Base-by-base conservation (phyloP, 1,140 invertebrate species). In the Drosophila carrolli region DNA sequence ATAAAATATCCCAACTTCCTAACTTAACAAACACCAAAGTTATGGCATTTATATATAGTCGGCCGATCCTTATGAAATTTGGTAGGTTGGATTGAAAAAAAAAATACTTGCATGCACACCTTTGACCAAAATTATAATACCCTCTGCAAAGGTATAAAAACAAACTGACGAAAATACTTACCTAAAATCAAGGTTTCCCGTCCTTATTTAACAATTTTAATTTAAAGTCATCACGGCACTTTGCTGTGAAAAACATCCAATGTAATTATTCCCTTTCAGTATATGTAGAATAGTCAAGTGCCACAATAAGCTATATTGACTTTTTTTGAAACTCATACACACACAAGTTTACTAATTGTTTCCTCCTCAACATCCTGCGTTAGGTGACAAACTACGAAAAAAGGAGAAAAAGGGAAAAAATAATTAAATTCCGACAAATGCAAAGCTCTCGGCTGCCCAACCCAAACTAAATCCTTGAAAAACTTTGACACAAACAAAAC, bases 391-490 rank as follows among this genome's bases (percentile, higher is more conserved):
- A 40, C 19, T 53, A 23, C 35, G 23, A 8, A 48, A 35, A 56
- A 35, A 38, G 16, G 7, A 27, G 5, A 35, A 68, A 54, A 41
- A 46, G 14, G 41, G 14, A 37, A 63, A 55, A 63, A 79, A 89
- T 83, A 89, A 89, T 89, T 74, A 78, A 85, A 85, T 86, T 78
- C 82, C 50, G 47, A 37, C 67, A 75, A 75, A 75, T 75, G 60
- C 50, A 75, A 75, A 60, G 62, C 66, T 37, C 63, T 59, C 61
- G 47, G 38, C 56, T 40, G 54, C 47, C 55, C 46, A 50, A 40
- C 46, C 51, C 53, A 7, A 75, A 78, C 82, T 59, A 85, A 78
- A 81, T 72, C 78, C 63, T 51, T 46, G 50, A 65, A 78, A 46
- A 74, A 82, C 62, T 77, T 68, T 77, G 56, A 56, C 78, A 61